Evolutionary conservation across 2,113 vertebrate species (phyloP), one percentile per base, ranked within the genome.

Genomic region (Nasalis larvatus): DNA sequence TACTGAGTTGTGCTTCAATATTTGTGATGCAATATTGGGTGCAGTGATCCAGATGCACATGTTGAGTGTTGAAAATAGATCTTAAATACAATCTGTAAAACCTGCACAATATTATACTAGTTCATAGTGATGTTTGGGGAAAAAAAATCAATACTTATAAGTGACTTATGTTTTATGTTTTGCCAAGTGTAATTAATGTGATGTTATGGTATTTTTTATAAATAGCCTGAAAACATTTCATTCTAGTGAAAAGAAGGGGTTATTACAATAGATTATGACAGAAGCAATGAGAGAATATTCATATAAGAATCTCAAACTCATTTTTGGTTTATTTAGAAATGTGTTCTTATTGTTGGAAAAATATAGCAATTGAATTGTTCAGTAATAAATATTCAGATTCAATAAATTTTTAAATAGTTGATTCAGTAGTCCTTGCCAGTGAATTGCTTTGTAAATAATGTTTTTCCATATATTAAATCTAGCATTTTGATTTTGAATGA

Each of bases 1-100:
- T 82, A 80, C 30, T 71, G 42, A 88, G 12, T 89, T 85, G 49
- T 85, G 92, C 68, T 95, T 77, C 93, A 89, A 92, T 93, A 73
- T 93, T 98, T 97, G 80, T 93, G 81, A 95, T 60, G 90, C 58
- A 95, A 68, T 91, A 86, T 78, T 97, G 83, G 63, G 80, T 84
- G 30, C 76, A 88, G 35, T 69, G 71, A 95, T 92, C 47, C 83
- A 96, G 76, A 94, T 85, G 93, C 77, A 90, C 87, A 95, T 88
- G 81, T 95, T 92, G 47, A 47, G 45, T 92, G 85, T 71, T 96
- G 86, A 96, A 94, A 83, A 93, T 89, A 89, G 76, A 94, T 83
- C 47, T 86, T 95, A 95, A 96, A 95, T 95, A 94, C 76, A 94
- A 85, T 96, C 85, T 97, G 73, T 76, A 95, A 82, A 96, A 90